A percentile compares a stretch with the other conserved stretches of the same genome.
Evolutionary conservation across 2,113 vertebrate genomes (phyloP).

Genomic region (Chloropsis hardwickii): DNA sequence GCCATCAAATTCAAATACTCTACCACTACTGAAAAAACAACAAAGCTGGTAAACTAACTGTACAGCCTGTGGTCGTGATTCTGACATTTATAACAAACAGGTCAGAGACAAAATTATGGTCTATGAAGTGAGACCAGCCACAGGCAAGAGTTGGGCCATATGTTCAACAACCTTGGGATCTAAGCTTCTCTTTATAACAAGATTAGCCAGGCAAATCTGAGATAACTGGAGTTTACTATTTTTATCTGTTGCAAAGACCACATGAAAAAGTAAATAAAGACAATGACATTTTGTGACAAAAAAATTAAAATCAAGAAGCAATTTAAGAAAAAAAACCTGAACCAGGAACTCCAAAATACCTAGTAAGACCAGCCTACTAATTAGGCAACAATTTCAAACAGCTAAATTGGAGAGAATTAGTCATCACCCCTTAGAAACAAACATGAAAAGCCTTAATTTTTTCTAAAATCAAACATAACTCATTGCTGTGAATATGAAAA

Average conservation of each 20-base stretch:
- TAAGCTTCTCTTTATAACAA: constrained; percentile 42
- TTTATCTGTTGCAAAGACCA: not conserved
- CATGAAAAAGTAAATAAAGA: constrained; percentile 8
- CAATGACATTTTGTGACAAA: not conserved
- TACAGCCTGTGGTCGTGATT: not conserved
- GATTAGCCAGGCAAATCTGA: constrained; percentile 31
- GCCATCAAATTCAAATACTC: not conserved
- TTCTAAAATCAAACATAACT: not conserved
- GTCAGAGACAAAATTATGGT: not conserved
- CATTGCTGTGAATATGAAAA: not conserved
- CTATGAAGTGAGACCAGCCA: not conserved
- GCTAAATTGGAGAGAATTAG: not conserved
- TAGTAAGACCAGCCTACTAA: constrained; percentile 18
- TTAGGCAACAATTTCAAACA: not conserved
- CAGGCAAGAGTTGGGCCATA: not conserved
- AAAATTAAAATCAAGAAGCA: not conserved
- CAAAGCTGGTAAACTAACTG: not conserved
- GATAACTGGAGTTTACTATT: not conserved
- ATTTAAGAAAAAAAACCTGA: not conserved
- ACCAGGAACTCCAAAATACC: not conserved
- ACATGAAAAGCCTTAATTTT: not conserved
- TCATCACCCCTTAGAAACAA: not conserved
- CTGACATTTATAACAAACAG: not conserved
- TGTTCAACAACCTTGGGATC: not conserved
- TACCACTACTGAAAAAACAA: not conserved